Evolutionary conservation across 2,888 invertebrate genomes (phyloP).

Genomic region (Erannis defoliaria): DNA sequence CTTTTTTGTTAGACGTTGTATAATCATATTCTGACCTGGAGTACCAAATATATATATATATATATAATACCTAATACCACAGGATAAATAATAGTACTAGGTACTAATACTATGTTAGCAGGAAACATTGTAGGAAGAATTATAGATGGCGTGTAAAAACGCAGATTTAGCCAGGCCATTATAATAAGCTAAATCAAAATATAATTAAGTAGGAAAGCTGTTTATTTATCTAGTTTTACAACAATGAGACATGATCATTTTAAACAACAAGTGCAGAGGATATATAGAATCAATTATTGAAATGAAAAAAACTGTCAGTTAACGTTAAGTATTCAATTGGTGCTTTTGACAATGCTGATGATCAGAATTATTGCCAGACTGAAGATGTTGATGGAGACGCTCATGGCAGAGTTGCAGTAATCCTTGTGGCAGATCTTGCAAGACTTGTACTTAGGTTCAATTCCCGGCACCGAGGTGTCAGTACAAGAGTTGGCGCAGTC

Average conservation of each 20-base stretch:
- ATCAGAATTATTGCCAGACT: slow-evolving; percentile 47
- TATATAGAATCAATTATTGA: not conserved
- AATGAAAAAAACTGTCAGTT: not conserved
- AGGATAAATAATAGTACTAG: no score
- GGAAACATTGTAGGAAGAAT: no score
- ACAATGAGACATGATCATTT: slow-evolving; percentile 28
- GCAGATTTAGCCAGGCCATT: no score
- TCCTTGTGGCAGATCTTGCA: slow-evolving; percentile 70
- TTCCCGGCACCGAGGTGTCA: slow-evolving; percentile 46
- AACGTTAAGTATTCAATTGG: slow-evolving; percentile 13
- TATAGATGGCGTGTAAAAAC: no score
- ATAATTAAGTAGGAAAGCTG: slow-evolving; percentile 1
- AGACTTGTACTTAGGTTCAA: slow-evolving; percentile 56
- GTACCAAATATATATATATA: no score
- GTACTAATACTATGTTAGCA: no score
- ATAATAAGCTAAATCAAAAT: slow-evolving; percentile 2
- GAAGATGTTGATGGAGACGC: slow-evolving; percentile 47
- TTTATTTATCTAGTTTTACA: slow-evolving; percentile 1
- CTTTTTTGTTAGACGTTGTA: no score
- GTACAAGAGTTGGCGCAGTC: slow-evolving; percentile 69
- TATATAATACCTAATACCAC: no score
- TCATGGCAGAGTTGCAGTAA: slow-evolving; percentile 66
- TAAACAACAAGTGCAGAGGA: not conserved
- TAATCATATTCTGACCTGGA: no score
- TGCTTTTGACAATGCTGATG: slow-evolving; percentile 30